Evolutionary conservation across 2,797 vertebrate genomes (phyloP).

Genomic region (Thunnus albacares): DNA sequence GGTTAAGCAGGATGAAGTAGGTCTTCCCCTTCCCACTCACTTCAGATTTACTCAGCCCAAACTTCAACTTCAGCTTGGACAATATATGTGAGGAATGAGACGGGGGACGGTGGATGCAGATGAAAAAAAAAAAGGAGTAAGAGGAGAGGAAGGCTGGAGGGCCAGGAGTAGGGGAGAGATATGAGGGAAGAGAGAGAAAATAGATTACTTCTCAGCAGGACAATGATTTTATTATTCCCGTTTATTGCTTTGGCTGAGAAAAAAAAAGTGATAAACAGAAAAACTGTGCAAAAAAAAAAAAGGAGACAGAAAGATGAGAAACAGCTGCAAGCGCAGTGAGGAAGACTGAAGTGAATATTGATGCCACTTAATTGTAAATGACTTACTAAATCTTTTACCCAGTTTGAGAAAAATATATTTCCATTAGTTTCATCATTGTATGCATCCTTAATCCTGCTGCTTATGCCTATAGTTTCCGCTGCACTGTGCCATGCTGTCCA

Average conservation of each 20-base stretch:
- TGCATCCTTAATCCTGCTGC: slow-evolving; percentile 53
- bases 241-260: slow-evolving; percentile 32
- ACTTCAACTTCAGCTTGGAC: no score
- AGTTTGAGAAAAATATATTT: slow-evolving; percentile 52
- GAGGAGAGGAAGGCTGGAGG: slow-evolving; percentile 1
- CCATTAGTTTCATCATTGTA: slow-evolving; percentile 61
- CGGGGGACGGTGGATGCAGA: slow-evolving; percentile 10
- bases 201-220: slow-evolving; percentile 45
- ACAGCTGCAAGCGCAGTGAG: neutral
- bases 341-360: slow-evolving; percentile 47
- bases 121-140: slow-evolving; percentile 12
- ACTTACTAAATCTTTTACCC: slow-evolving; percentile 48
- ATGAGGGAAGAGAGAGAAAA: slow-evolving; percentile 31
- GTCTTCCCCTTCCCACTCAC: slow-evolving; percentile 13
- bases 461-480: slow-evolving; percentile 47
- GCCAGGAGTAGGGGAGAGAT: neutral
- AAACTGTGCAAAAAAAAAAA: neutral
- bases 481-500: slow-evolving; percentile 63
- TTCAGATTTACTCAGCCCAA: slow-evolving; percentile 21
- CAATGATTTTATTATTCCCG: slow-evolving; percentile 40
- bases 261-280: slow-evolving; percentile 38
- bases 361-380: slow-evolving; percentile 43
- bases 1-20: slow-evolving; percentile 10
- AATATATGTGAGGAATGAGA: slow-evolving; percentile 7
- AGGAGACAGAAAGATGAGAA: slow-evolving; percentile 9